Evolutionary conservation across 2,888 invertebrate genomes (phyloP), one percentile per base, ranked within the genome.

Genomic region (Ptilodon capucinus): DNA sequence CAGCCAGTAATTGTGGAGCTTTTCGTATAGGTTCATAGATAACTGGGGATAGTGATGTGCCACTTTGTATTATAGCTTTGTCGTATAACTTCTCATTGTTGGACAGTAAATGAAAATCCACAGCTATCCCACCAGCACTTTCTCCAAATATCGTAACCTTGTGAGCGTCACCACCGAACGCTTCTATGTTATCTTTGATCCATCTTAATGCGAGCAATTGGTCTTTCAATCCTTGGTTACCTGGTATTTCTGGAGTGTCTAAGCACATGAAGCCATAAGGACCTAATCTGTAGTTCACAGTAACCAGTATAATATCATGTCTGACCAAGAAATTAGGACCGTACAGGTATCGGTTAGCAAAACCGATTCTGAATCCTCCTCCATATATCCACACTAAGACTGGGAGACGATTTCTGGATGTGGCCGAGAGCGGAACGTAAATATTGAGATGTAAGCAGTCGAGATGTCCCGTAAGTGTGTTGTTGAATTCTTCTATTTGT

Each of bases 191-290:
- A 4, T 74, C 47, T 43, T 74, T 75, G 0, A 85, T 62, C 84
- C 84, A 85, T 55, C 67, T 69, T 4, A 85, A 54, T 28, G 77
- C 84, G 8, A 71, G 18, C 0, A 67, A 32, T 54, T 84, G 84
- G 44, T 85, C 85, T 64, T 82, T 84, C 0, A 85, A 57, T 0
- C 85, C 84, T 55, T 80, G 78, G 42, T 85, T 85, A 11, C 84
- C 84, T 2, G 82, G 73, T 9, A 76, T 62, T 35, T 72, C 67
- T 5, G 74, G 69, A n/a, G 54, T 68, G 39, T 75, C 72, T 0
- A 84, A 64, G 38, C 82, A 82, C 79, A 84, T 79, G 44, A 84
- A 84, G 8, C 84, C 84, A 40, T 80, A 84, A 0, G 79, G 68
- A n/a, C 79, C 81, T 0, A 76, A 40, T 5, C 84, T 67, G 44